These are phyloP conservation scores for Oceanites oceanicus DNA, from an alignment of 2,113 vertebrate genomes.

Conservation along the genomic window DNA sequence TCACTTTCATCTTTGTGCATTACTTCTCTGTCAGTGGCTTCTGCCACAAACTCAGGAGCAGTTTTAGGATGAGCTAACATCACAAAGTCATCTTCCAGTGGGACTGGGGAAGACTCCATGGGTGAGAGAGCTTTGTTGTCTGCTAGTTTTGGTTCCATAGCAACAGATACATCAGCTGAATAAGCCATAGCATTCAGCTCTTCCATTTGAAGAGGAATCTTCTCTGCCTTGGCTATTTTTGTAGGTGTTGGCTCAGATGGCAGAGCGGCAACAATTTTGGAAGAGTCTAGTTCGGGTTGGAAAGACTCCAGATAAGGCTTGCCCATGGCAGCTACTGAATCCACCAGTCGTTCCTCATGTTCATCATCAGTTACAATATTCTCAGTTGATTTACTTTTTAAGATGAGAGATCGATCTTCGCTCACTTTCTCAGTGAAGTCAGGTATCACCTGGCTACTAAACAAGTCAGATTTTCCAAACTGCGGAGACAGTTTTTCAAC, in stretches of 20 bases:
- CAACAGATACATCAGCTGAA: constrained; percentile 51
- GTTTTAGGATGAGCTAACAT: constrained; percentile 60
- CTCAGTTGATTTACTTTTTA: constrained; percentile 28
- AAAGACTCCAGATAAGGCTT: constrained; percentile 79
- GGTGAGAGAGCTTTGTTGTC: constrained; percentile 59
- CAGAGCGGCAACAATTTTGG: background rate
- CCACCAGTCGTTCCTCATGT: constrained; percentile 14
- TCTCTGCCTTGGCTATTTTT: constrained; percentile 55
- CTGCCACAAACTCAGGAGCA: constrained; percentile 38
- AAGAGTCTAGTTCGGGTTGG: constrained; percentile 34
- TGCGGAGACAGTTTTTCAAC: constrained; percentile 66
- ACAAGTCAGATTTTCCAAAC: constrained; percentile 71
- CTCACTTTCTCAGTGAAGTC: constrained; percentile 68
- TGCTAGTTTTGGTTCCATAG: constrained; percentile 60
- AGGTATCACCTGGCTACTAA: constrained; percentile 66
- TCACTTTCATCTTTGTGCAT: background rate
- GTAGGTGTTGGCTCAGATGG: constrained; percentile 10
- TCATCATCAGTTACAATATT: constrained; percentile 5
- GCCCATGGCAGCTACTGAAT: background rate
- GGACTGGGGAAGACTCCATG: constrained; percentile 67
- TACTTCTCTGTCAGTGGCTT: constrained; percentile 23
- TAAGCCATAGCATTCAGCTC: constrained; percentile 55
- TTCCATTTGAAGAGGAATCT: constrained; percentile 75
- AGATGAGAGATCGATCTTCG: constrained; percentile 38
- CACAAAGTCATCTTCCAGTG: constrained; percentile 74